Conservation (phyloP, 2,113 vertebrate species). For the Psephotus haematonotus region DNA sequence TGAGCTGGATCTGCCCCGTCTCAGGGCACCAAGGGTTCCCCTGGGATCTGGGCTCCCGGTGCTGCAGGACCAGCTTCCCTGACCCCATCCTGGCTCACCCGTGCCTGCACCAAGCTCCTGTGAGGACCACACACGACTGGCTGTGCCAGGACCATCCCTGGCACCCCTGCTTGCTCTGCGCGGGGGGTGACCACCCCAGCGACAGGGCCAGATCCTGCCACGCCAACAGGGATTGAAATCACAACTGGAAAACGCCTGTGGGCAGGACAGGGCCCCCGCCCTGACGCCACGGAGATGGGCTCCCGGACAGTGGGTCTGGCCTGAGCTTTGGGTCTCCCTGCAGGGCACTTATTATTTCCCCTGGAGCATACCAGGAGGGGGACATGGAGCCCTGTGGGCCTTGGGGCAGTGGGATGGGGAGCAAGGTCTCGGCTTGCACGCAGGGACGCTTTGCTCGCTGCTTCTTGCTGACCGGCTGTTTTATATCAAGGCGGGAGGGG, state of each 20-base stretch:
- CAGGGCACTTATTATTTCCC: not conserved
- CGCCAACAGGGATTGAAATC: not conserved
- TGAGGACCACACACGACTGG: not conserved
- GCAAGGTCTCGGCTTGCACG: not conserved
- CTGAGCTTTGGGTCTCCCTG: not conserved
- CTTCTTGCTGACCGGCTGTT: conserved; percentile 63
- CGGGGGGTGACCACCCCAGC: not conserved
- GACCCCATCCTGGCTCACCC: not conserved
- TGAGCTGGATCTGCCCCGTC: not conserved
- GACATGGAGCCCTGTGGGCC: not conserved
- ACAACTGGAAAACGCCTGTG: not conserved
- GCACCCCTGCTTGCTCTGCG: conserved; percentile 36
- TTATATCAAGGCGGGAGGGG: conserved; percentile 66
- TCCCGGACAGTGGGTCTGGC: not conserved
- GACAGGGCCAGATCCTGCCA: not conserved
- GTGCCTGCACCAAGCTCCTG: accelerated
- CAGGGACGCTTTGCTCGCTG: not conserved
- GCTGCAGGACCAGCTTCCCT: not conserved
- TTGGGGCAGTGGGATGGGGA: not conserved
- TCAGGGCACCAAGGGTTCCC: accelerated
- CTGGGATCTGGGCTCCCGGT: not conserved
- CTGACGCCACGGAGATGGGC: not conserved
- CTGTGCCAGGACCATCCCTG: not conserved
- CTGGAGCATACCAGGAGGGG: not conserved
- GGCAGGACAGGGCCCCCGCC: not conserved